A percentile compares a stretch with the other conserved stretches of the same genome.
Evolutionary conservation across 2,113 vertebrate species (phyloP).

Genomic region (Oryzias woworae): DNA sequence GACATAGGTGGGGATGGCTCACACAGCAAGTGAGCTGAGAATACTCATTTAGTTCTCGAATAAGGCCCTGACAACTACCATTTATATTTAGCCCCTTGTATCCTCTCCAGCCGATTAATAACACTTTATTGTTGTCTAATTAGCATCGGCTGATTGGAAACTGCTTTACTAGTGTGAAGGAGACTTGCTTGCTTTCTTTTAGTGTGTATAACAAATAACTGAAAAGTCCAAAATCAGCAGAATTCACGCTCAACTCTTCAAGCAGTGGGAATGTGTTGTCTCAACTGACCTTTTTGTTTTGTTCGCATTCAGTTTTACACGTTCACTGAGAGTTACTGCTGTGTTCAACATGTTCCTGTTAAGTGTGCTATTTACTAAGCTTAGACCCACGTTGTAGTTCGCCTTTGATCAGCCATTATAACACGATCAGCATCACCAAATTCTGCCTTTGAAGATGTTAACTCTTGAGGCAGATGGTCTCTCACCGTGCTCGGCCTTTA

Average conservation of each 20-base stretch:
- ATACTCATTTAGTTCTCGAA: conserved; percentile 99
- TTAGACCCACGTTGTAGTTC: conserved; percentile 13
- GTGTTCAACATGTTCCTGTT: conserved; percentile 7
- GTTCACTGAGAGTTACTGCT: conserved; percentile 6
- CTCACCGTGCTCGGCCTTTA: conserved; percentile 6
- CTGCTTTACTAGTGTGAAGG: conserved; percentile 50
- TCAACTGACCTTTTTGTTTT: conserved; percentile 8
- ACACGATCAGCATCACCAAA: conserved; percentile 27
- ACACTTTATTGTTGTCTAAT: conserved; percentile 99
- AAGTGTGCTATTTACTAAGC: conserved; percentile 12
- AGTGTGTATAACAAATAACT: conserved; percentile 17
- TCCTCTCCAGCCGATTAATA: conserved; percentile 98
- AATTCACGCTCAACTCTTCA: conserved; percentile 7
- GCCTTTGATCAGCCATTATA: conserved; percentile 53
- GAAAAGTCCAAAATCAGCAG: conserved; percentile 31
- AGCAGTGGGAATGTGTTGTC: neutral
- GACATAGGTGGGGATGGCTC: conserved; percentile 89
- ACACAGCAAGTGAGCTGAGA: conserved; percentile 97
- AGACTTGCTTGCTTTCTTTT: conserved; percentile 46
- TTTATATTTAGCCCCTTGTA: conserved; percentile 97
- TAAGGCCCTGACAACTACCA: conserved; percentile 94
- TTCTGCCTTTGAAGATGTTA: conserved; percentile 52
- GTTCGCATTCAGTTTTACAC: conserved; percentile 12
- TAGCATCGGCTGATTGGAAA: conserved; percentile 88
- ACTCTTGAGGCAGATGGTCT: conserved; percentile 30